Evolutionary conservation across 2,113 vertebrate genomes (phyloP).

Genomic region (Osmerus eperlanus): DNA sequence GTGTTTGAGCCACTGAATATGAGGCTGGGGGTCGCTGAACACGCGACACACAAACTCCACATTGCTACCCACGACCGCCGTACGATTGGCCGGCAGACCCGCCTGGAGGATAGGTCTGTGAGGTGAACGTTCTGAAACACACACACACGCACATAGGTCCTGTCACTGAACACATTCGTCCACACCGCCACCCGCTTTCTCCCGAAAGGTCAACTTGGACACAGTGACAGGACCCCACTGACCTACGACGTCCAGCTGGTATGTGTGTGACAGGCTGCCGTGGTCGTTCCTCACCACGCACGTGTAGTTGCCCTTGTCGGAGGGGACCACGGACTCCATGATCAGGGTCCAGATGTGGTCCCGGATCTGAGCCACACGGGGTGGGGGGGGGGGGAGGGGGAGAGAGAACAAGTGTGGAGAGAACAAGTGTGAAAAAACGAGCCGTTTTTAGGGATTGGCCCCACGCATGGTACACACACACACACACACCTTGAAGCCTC

Average conservation of each 20-base stretch:
- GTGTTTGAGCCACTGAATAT: slow-evolving; percentile 94
- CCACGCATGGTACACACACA: not conserved
- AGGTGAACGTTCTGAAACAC: slow-evolving; percentile 75
- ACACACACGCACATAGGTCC: not conserved
- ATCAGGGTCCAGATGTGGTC: slow-evolving; percentile 90
- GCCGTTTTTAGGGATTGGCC: not conserved
- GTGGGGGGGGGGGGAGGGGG: not conserved
- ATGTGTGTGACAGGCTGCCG: slow-evolving; percentile 87
- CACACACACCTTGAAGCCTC: slow-evolving; percentile 83
- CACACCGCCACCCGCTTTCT: no score
- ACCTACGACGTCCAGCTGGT: slow-evolving; percentile 90
- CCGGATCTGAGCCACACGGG: slow-evolving; percentile 70
- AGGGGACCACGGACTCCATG: slow-evolving; percentile 90
- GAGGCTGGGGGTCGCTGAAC: slow-evolving; percentile 89
- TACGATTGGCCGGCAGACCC: slow-evolving; percentile 88
- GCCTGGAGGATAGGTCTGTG: slow-evolving; percentile 89
- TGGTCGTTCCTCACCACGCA: slow-evolving; percentile 89
- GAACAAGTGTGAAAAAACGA: not conserved
- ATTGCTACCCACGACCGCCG: slow-evolving; percentile 79
- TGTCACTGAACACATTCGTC: not conserved
- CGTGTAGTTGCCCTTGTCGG: slow-evolving; percentile 92
- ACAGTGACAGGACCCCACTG: slow-evolving; percentile 44
- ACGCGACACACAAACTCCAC: slow-evolving; percentile 90
- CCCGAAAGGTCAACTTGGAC: not conserved
- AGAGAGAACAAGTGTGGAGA: not conserved